Base-by-base conservation (phyloP, 2,797 vertebrate species). In the Poecile montanus region DNA sequence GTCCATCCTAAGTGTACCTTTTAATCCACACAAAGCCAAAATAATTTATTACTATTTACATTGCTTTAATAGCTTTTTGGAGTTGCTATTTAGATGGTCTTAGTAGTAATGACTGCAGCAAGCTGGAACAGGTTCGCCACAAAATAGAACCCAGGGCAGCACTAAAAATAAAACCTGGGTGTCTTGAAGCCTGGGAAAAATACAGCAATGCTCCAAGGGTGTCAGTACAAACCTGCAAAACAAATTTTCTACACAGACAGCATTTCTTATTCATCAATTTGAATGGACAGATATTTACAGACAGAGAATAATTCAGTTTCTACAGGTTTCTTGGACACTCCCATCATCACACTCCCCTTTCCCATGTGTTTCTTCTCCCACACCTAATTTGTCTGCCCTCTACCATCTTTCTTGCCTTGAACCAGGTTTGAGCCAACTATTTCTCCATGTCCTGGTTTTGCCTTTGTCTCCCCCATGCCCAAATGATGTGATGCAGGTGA, bases 151-250 rank as follows among this genome's bases (percentile, higher is more conserved):
- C 29, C 91, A 93, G 61, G 30, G n/a, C 12, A 88, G 77, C 77
- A 82, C 79, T 88, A 91, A 91, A 93, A 94, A 93, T 94, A 96
- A 95, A 92, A 73, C 26, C 77, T 25, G 60, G 10, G 44, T 78
- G 79, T 32, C 91, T 92, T 44, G 53, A 79, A 93, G 80, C 60
- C 88, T 93, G 92, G 78, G 91, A 84, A 79, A 95, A 92, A 83
- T 13, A 63, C 10, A 1, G 73, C 38, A 50, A 36, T 18, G 56
- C 56, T 81, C 75, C 50, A 72, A 81, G 76, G 79, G 73, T 86
- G 54, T 88, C 62, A 67, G 61, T 40, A 75, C 53, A 91, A 87
- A 89, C 63, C 74, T 81, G 60, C 70, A 88, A 53, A 78, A 76
- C 38, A 57, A 62, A 73, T 21, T 82, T 83, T 61, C 70, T 67